Evolutionary conservation across 2,888 invertebrate genomes (phyloP).

Genomic region (Drosophila kuntzei): DNA sequence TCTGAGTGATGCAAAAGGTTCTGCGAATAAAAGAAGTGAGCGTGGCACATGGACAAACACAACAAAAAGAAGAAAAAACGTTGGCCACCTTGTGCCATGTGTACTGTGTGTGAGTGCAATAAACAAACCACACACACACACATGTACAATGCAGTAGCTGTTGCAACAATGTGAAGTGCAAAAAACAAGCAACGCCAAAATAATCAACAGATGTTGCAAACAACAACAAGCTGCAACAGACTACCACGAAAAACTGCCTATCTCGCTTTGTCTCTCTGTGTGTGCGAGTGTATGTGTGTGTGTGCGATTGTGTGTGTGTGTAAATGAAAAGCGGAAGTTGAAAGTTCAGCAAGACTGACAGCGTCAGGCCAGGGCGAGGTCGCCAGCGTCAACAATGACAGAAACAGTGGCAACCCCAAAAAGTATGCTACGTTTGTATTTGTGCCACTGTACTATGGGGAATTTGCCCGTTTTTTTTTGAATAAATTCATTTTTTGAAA

Average conservation of each 20-base stretch:
- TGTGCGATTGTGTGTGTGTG: constrained; percentile 44
- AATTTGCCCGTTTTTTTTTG: too few relatives aligned
- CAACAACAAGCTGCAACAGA: constrained; percentile 51
- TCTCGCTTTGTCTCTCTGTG: constrained; percentile 23
- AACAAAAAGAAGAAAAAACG: constrained; percentile 56
- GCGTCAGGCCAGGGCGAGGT: constrained; percentile 54
- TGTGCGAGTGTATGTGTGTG: constrained; percentile 1
- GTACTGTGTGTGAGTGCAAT: constrained; percentile 59
- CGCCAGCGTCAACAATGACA: constrained; percentile 74
- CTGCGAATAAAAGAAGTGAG: constrained; percentile 43
- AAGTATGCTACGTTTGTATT: constrained; percentile 62
- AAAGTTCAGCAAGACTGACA: constrained; percentile 76
- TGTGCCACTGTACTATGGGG: too few relatives aligned
- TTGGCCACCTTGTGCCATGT: constrained; percentile 53
- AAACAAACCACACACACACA: constrained; percentile 65
- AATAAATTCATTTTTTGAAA: too few relatives aligned
- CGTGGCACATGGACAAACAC: constrained; percentile 60
- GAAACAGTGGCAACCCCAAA: constrained; percentile 56
- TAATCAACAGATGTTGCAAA: constrained; percentile 78
- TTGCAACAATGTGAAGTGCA: constrained; percentile 56
- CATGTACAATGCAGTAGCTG: constrained; percentile 23
- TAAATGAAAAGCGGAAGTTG: constrained; percentile 79
- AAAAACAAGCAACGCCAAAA: constrained; percentile 68
- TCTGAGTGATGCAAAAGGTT: constrained; percentile 44
- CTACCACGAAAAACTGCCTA: constrained; percentile 48